These are phyloP conservation scores for Neoniphon sammara DNA, from an alignment of 2,797 vertebrate genomes.

Conservation along the genomic window DNA sequence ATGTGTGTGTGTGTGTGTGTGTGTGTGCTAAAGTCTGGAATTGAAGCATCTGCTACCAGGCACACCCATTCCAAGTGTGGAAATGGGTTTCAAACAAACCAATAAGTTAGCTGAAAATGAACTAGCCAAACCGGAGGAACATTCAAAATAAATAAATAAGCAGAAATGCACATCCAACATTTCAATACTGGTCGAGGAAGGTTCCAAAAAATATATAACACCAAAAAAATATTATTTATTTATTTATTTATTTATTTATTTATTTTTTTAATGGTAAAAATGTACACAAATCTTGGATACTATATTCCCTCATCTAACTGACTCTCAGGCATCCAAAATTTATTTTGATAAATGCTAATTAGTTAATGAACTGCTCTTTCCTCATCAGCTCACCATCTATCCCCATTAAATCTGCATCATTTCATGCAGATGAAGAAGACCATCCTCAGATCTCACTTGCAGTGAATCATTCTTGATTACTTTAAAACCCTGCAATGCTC, in stretches of 20 bases:
- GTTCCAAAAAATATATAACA: background rate
- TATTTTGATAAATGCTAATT: slow-evolving; percentile 48
- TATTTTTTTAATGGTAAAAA: slow-evolving; percentile 3
- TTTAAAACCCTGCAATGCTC: slow-evolving; percentile 45
- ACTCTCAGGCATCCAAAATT: slow-evolving; percentile 21
- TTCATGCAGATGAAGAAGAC: slow-evolving; percentile 52
- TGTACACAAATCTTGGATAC: background rate
- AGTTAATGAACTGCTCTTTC: slow-evolving; percentile 38
- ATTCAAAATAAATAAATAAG: slow-evolving; percentile 49
- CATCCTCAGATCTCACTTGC: slow-evolving; percentile 47
- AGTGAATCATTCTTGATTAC: slow-evolving; percentile 56
- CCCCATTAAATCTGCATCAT: slow-evolving; percentile 58
- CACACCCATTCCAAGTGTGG: slow-evolving; percentile 68
- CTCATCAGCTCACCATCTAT: slow-evolving; percentile 51
- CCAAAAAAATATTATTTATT: too few relatives aligned
- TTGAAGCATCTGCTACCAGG: slow-evolving; percentile 75
- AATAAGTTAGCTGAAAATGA: slow-evolving; percentile 70
- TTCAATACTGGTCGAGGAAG: background rate
- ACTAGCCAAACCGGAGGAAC: slow-evolving; percentile 40
- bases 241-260: background rate
- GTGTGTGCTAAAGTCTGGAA: slow-evolving; percentile 52
- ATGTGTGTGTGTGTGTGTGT: slow-evolving; percentile 18
- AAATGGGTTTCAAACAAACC: slow-evolving; percentile 75
- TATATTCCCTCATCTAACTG: slow-evolving; percentile 6
- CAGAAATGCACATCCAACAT: slow-evolving; percentile 9